Percentiles rank a stretch among this genome's conserved stretches.
phyloP scores from a whole-genome alignment of 2,888 invertebrate genomes.

The Nemotelus pantherinus region DNA sequence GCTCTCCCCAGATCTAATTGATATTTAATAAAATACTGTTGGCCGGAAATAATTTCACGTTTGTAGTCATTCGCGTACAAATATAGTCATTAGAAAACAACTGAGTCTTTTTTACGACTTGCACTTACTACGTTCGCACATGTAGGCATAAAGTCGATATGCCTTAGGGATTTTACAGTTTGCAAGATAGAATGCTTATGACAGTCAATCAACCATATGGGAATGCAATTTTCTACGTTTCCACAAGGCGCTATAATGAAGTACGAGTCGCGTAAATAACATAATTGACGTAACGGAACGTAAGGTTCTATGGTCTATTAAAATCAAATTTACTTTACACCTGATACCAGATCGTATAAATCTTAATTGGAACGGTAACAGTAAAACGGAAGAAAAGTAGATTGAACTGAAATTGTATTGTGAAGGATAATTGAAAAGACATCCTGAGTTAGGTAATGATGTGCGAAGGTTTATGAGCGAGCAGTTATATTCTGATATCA shows the following conservation, averaged over 20 bases:
- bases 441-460: too few species aligned
- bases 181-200: slow-evolving; percentile 11
- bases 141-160: background rate
- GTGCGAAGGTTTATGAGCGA: too few species aligned
- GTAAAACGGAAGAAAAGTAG: background rate
- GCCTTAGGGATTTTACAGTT: slow-evolving; percentile 4
- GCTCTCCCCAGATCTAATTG: slow-evolving; percentile 45
- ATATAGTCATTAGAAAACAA: slow-evolving; percentile 45
- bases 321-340: slow-evolving; percentile 41
- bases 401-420: too few species aligned
- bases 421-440: too few species aligned
- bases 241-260: slow-evolving; percentile 41
- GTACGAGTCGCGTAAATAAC: slow-evolving; percentile 1
- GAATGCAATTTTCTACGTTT: slow-evolving; percentile 45
- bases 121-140: background rate
- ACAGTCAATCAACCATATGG: slow-evolving; percentile 45
- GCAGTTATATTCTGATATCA: too few species aligned
- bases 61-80: slow-evolving; percentile 9
- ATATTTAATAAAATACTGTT: slow-evolving; percentile 49
- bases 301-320: slow-evolving; percentile 18
- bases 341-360: slow-evolving; percentile 30
- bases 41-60: slow-evolving; percentile 45
- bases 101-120: slow-evolving; percentile 36
- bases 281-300: background rate
- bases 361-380: slow-evolving; percentile 3